Evolutionary conservation across 1,140 invertebrate species (phyloP).

Genomic region (Scaptomyza graminum): DNA sequence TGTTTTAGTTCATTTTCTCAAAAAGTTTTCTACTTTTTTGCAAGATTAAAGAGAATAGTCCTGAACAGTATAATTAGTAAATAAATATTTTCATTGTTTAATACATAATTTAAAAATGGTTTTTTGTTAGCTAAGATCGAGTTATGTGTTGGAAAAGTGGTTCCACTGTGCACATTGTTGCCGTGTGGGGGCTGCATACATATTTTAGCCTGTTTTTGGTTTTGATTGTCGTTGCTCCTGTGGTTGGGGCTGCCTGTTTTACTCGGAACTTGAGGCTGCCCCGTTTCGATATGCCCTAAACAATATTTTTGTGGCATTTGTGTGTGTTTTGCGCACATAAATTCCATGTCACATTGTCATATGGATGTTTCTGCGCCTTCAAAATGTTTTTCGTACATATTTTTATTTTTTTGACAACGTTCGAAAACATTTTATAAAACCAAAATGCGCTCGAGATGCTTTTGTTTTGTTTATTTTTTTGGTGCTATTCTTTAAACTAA

Average conservation of each 20-base stretch:
- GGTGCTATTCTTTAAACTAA: conserved; percentile 6
- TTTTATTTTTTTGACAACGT: conserved; percentile 20
- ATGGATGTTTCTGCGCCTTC: conserved; percentile 36
- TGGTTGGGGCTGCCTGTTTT: conserved; percentile 11
- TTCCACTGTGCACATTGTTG: conserved; percentile 11
- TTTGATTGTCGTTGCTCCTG: conserved; percentile 6
- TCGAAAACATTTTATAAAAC: conserved; percentile 54
- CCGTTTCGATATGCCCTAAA: conserved; percentile 58
- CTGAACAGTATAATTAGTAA: too few relatives aligned
- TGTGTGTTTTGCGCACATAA: conserved; percentile 47
- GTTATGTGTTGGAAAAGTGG: not conserved
- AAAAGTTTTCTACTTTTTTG: too few relatives aligned
- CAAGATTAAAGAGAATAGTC: too few relatives aligned
- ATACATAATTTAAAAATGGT: too few relatives aligned
- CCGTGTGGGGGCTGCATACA: conserved; percentile 13
- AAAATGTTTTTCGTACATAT: conserved; percentile 6
- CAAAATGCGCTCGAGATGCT: conserved; percentile 22
- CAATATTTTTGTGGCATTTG: conserved; percentile 55
- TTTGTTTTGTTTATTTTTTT: conserved; percentile 34
- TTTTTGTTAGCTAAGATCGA: not conserved
- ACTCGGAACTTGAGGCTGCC: conserved; percentile 36
- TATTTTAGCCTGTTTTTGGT: not conserved
- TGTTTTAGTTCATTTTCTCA: too few relatives aligned
- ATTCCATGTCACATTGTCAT: conserved; percentile 54
- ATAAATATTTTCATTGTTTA: too few relatives aligned